Percentiles rank a stretch among this genome's conserved stretches.
These are phyloP conservation scores for Apus apus DNA, from an alignment of 2,113 vertebrate genomes.

Conservation along the genomic window DNA sequence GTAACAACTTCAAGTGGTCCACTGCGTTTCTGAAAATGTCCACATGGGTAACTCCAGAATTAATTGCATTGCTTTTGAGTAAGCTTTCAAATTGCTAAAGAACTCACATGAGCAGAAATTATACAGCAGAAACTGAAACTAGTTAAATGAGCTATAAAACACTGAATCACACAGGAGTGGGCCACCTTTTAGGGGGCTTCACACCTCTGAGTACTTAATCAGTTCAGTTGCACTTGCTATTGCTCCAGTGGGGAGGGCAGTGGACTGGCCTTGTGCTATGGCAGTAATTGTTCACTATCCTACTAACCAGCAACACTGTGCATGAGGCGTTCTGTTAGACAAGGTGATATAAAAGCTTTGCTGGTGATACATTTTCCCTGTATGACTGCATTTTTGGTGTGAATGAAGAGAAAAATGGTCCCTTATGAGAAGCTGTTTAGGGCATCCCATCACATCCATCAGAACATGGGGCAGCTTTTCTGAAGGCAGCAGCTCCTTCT, in stretches of 20 bases:
- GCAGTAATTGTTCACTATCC: background rate
- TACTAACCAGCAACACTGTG: background rate
- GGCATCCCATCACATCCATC: background rate
- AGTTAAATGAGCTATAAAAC: constrained; percentile 47
- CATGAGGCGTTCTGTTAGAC: background rate
- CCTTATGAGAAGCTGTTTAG: fast-evolving
- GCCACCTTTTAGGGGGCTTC: constrained; percentile 24
- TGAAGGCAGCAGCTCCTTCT: background rate
- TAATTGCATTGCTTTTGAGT: background rate
- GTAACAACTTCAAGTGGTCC: background rate
- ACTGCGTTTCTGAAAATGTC: background rate
- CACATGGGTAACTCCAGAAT: background rate
- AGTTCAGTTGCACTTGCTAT: background rate
- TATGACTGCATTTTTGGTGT: background rate
- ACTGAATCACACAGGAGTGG: background rate
- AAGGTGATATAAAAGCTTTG: background rate
- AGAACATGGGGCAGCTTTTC: background rate
- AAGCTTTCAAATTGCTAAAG: constrained; percentile 6
- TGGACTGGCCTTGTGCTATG: background rate
- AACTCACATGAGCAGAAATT: background rate
- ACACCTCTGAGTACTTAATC: constrained; percentile 39
- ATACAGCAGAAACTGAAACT: background rate
- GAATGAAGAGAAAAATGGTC: background rate
- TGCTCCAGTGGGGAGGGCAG: background rate
- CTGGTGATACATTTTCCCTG: background rate